phyloP scores from a whole-genome alignment of 2,888 invertebrate genomes.

The Lasioglossum leucozonium region DNA sequence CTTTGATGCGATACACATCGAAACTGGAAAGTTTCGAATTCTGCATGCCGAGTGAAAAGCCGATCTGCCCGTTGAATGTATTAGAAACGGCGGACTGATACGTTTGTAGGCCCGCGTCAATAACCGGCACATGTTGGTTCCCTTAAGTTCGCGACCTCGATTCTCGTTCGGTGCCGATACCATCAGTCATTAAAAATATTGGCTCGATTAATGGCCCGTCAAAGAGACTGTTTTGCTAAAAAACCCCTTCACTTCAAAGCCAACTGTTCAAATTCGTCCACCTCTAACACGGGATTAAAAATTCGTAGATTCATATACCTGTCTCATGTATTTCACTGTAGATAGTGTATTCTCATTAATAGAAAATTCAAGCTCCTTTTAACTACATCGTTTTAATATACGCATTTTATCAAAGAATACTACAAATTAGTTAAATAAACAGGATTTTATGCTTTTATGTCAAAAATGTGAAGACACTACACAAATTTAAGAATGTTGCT shows the following conservation, averaged over 20 bases:
- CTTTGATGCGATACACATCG: conserved; percentile 23
- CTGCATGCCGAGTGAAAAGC: conserved; percentile 21
- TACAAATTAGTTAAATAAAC: too few species aligned
- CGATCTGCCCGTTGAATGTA: conserved; percentile 38
- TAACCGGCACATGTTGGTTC: conserved; percentile 47
- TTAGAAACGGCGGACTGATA: conserved; percentile 40
- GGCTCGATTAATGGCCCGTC: not conserved
- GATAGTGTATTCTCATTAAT: not conserved
- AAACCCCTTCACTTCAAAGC: not conserved
- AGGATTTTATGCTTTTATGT: too few species aligned
- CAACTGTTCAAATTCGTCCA: not conserved
- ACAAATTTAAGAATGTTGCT: too few species aligned
- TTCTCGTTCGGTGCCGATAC: not conserved
- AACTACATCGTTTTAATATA: too few species aligned
- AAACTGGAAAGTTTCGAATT: conserved; percentile 18
- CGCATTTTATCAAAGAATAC: too few species aligned
- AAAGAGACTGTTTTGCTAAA: not conserved
- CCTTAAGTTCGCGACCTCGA: conserved; percentile 29
- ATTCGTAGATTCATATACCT: not conserved
- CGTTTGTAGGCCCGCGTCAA: conserved; percentile 32
- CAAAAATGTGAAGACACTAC: too few species aligned
- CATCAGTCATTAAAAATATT: not conserved
- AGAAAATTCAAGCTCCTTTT: not conserved
- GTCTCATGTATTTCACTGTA: not conserved
- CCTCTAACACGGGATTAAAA: not conserved